Base-by-base conservation (phyloP, 30 jellyfish, hydroid and myxozoan species). In the Aurelia sp. region DNA sequence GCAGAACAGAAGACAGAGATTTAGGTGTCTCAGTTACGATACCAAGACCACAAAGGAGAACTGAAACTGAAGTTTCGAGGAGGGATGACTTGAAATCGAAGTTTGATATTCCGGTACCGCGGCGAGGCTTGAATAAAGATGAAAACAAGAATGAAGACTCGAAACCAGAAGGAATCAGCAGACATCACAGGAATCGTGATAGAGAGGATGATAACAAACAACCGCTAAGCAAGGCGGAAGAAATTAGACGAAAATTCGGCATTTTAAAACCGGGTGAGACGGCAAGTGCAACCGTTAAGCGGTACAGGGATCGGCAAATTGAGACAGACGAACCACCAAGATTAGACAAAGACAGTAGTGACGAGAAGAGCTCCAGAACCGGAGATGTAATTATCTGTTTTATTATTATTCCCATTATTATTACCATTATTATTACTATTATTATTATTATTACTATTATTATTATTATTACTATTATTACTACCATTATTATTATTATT, bases 221-320 rank as follows among this genome's bases (percentile, higher is more conserved):
- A n/a, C 79, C 60, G 5, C 31, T 53, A 73, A 70, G 89, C 63
- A 87, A 87, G 65, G 96, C 96, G 31, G 96, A 87, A 53, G 96
- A 87, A 63, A 64, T 87, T 13, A 80, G 91, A 21, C 81, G 91
- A 19, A 77, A 78, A 44, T 77, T 87, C 70, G 78, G 78, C 41
- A 67, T 87, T n/a, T 77, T 82, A 47, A 80, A 88, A 66, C 96
- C 96, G 8, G 96, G 96, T 33, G 96, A 87, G 17, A 66, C 96
- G 82, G 84, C 96, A 10, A 27, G 80, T n/a, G 38, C 87, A 38
- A 81, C 82, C 35, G 11, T 70, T 15, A 77, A 81, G 40, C 76
- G 96, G 66, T 77, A 38, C 62, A 24, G 88, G 19, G 87, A 74
- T 13, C 62, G 89, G 18, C 51, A 52, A 30, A 63, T 40, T 60